Evolutionary conservation across 2,888 invertebrate genomes (phyloP).

Genomic region (Timema podura): DNA sequence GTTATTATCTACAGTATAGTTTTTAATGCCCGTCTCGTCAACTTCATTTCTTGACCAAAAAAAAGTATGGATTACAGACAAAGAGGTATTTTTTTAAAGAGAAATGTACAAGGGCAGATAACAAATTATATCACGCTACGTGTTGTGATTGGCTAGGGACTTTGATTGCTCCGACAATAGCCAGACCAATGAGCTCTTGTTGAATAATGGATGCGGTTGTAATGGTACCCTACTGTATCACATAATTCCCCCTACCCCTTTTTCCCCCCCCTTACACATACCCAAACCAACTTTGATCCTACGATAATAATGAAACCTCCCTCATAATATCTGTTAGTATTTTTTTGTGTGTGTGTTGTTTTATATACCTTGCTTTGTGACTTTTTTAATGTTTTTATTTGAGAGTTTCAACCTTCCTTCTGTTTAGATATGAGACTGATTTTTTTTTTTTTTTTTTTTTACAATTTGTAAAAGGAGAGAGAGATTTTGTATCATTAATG

Average conservation of each 20-base stretch:
- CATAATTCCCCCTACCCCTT: background rate
- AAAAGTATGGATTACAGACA: no score
- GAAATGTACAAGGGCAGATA: background rate
- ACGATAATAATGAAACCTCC: background rate
- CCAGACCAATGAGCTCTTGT: constrained; percentile 19
- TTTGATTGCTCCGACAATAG: constrained; percentile 23
- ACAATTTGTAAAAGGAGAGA: no score
- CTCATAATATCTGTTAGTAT: background rate
- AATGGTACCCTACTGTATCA: constrained; percentile 21
- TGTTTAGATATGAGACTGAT: no score
- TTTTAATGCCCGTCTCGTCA: no score
- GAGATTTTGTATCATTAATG: no score
- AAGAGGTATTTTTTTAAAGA: constrained; percentile 17
- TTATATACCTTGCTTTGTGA: background rate
- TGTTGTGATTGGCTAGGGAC: constrained; percentile 19
- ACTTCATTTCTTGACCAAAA: no score
- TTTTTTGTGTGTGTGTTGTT: background rate
- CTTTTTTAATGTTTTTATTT: no score
- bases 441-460: no score
- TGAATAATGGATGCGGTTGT: constrained; percentile 22
- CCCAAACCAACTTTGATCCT: no score
- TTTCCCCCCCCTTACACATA: background rate
- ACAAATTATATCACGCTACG: background rate
- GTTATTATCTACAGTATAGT: no score
- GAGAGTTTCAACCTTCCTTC: no score